A percentile compares a stretch with the other conserved stretches of the same genome.
These are phyloP conservation scores for Chlamydotis undulata DNA, from an alignment of 2,113 vertebrate species.

Conservation along the genomic window DNA sequence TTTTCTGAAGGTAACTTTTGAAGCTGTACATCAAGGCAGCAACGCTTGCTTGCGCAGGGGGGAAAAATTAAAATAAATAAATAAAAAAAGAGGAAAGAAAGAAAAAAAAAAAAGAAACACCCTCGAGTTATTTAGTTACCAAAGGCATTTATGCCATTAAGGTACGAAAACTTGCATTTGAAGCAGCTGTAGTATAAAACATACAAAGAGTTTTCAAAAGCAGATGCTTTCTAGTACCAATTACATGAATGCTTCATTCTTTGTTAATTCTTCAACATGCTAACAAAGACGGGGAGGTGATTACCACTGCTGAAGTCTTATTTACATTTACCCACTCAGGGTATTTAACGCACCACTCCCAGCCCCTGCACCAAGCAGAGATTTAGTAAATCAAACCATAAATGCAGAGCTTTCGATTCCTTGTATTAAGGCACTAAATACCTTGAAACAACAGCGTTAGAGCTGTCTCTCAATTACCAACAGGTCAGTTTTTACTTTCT, in stretches of 20 bases:
- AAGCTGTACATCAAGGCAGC: neutral
- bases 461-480: neutral
- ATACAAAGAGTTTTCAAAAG: neutral
- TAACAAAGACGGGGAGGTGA: neutral
- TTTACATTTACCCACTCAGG: slow-evolving; percentile 12
- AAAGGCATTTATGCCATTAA: neutral
- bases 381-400: slow-evolving; percentile 31
- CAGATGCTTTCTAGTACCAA: neutral
- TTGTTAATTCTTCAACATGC: neutral
- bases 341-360: neutral
- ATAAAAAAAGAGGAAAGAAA: neutral
- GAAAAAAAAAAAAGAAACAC: neutral
- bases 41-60: neutral
- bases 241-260: neutral
- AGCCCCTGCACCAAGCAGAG: neutral
- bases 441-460: neutral
- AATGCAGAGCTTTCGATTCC: slow-evolving; percentile 10
- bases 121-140: neutral
- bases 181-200: neutral
- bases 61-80: too few relatives aligned
- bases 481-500: neutral
- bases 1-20: neutral
- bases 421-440: slow-evolving; percentile 2
- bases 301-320: neutral
- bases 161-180: neutral